Evolutionary conservation across 2,888 invertebrate species (phyloP), one percentile per base, ranked within the genome.

Genomic region (Hypolimnas misippus): DNA sequence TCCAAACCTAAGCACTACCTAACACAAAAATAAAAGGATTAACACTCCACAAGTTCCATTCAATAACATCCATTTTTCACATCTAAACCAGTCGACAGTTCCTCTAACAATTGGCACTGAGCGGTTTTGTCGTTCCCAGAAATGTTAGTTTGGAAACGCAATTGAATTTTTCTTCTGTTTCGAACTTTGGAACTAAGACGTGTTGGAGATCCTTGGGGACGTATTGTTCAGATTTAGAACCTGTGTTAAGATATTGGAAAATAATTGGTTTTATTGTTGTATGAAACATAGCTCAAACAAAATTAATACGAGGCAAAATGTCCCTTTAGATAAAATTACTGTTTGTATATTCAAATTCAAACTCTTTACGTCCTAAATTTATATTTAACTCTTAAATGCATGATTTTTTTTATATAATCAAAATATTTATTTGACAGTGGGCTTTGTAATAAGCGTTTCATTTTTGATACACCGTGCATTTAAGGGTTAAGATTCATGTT

Each of bases 11-110:
- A 21, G 8, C 21, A 46, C 44, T 19, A 46, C 10, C 21, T 19
- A 21, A 44, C 19, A 3, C 5, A 21, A 51, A 51, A 17, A 31
- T 51, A 51, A 51, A 12, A 19, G 10, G n/a, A 44, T 19, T 29
- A 33, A 33, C 31, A 17, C 25, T 35, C 6, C 0, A 12, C 38
- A 10, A 25, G 33, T 25, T 5, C 16, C 29, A 17, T 51, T 42
- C 52, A 52, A 21, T 52, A 52, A 33, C n/a, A 44, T n/a, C 52
- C 44, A 59, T 59, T 59, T 46, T 50, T 53, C 58, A 52, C 51
- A n/a, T 31, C 29, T 19, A 51, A 50, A 31, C 8, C 25, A 44
- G 21, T n/a, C 44, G 10, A 21, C 21, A 19, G 44, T 21, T 19
- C 5, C 10, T 44, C 33, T 33, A 16, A 57, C 57, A 57, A 57